These are phyloP conservation scores for Laticauda colubrina DNA, from an alignment of 2,113 vertebrate genomes.

Conservation along the genomic window DNA sequence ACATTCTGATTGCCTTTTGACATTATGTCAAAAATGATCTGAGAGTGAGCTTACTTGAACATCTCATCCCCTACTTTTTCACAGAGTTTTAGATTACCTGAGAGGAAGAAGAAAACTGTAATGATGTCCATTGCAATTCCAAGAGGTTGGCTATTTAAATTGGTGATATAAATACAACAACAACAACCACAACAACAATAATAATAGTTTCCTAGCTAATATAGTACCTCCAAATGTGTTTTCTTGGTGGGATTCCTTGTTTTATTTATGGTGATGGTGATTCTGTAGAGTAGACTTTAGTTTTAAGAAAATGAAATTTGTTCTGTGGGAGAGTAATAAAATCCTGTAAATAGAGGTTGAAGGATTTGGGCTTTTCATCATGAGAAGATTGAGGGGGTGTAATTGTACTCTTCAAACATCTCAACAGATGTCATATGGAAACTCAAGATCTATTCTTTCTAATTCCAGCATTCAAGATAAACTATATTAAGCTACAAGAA, in stretches of 20 bases:
- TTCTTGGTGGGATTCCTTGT: neutral
- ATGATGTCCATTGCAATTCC: neutral
- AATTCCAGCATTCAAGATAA: neutral
- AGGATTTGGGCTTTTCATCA: neutral
- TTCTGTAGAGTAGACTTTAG: neutral
- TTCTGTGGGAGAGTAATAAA: neutral
- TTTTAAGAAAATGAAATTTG: neutral
- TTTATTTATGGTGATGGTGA: neutral
- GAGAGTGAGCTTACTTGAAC: neutral
- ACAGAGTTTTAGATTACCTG: neutral
- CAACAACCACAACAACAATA: neutral
- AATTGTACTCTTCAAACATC: neutral
- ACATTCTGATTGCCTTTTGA: neutral
- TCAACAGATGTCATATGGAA: neutral
- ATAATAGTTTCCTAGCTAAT: neutral
- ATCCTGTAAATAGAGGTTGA: neutral
- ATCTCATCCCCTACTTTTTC: neutral
- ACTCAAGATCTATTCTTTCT: neutral
- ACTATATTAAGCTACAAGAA: neutral
- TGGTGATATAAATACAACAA: neutral
- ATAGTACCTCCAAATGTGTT: neutral
- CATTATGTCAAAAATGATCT: neutral
- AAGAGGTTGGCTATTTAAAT: neutral
- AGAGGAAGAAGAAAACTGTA: neutral
- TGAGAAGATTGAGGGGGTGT: neutral